Conservation (phyloP, 2,113 vertebrate genomes). For the Aix galericulata region DNA sequence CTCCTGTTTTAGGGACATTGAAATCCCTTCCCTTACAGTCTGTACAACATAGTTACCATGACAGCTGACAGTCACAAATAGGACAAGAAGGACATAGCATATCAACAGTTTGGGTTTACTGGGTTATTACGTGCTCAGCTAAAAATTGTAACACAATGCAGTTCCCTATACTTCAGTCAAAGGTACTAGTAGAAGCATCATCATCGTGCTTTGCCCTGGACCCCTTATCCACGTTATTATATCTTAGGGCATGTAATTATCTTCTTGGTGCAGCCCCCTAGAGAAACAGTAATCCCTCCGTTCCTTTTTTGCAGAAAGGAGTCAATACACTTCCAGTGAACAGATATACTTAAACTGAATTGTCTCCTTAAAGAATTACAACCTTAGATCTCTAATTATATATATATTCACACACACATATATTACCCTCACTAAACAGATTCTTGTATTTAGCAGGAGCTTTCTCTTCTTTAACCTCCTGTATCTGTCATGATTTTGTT, state of each 20-base stretch:
- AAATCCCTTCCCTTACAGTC: not conserved
- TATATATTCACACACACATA: not conserved
- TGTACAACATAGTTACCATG: not conserved
- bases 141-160: not conserved
- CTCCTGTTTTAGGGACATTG: not conserved
- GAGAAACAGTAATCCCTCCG: not conserved
- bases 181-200: not conserved
- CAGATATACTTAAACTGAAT: not conserved
- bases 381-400: not conserved
- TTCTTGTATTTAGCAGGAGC: not conserved
- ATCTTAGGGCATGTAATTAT: conserved; percentile 8
- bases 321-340: not conserved
- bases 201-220: not conserved
- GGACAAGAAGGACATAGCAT: not conserved
- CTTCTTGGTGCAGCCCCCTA: not conserved
- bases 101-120: not conserved
- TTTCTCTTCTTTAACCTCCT: not conserved
- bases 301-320: not conserved
- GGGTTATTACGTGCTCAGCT: not conserved
- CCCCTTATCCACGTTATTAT: not conserved
- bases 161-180: not conserved
- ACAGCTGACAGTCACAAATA: not conserved
- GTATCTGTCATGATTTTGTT: not conserved
- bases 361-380: not conserved
- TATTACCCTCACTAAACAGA: not conserved